Evolutionary conservation across 2,113 vertebrate genomes (phyloP), one percentile per base, ranked within the genome.

Genomic region (Atrichornis clamosus): DNA sequence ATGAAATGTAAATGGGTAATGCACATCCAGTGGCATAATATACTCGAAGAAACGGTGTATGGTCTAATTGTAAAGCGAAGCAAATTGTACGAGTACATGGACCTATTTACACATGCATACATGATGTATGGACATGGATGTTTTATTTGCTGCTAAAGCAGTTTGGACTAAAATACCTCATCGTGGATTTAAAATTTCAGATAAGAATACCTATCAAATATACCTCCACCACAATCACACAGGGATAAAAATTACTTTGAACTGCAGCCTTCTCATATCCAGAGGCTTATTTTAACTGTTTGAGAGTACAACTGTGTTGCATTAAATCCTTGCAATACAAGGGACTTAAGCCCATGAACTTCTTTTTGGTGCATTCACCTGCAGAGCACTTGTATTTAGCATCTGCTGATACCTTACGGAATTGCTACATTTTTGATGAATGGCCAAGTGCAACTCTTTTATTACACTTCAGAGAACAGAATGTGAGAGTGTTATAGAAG

Each of bases 391-490:
- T 50, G 84, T 84, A 50, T 89, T 82, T 84, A 91, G 89, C 63
- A 84, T 95, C 56, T 90, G 58, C 52, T 82, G 18, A 30, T 90
- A 58, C n/a, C 46, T 59, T 76, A 69, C 15, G 16, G 20, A 81
- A 74, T 35, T 42, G 60, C 39, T 65, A 32, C 13, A 9, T 35
- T 94, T 94, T 87, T 96, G 96, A 98, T 96, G 91, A 96, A 97
- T 93, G 86, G 88, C 91, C 56, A 88, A 77, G 59, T 35, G 52
- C 85, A 67, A 90, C 37, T 82, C 93, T 94, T 93, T 87, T 91
- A 95, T 97, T 94, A 94, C 55, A 78, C 79, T 95, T 95, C 88
- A 91, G 67, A 75, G 83, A 94, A 94, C 58, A 91, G 84, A 95
- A 88, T 90, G 76, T 44, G 72, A 96, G 56, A 93, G 82, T 79